Conservation (phyloP, 2,113 vertebrate species). For the Microtus montanus region DNA sequence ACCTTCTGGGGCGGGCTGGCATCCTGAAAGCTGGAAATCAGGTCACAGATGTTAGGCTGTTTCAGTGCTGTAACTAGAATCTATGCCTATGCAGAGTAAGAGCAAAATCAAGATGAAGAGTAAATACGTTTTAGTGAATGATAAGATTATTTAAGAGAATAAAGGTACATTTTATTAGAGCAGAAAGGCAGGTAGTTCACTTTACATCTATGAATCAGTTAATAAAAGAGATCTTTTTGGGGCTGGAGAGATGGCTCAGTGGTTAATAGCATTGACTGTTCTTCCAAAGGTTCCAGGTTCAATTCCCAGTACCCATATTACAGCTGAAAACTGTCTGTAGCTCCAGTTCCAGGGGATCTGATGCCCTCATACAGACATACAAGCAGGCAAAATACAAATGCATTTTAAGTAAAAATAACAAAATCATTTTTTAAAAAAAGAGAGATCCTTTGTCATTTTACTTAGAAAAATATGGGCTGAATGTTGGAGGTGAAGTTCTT, state of each 20-base stretch:
- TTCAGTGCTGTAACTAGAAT: constrained; percentile 63
- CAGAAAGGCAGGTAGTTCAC: constrained; percentile 27
- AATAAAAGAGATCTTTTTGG: neutral
- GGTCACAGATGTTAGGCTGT: constrained; percentile 64
- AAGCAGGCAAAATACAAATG: neutral
- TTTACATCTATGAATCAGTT: neutral
- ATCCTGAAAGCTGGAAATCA: constrained; percentile 90
- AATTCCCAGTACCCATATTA: neutral
- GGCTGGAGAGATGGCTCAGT: neutral
- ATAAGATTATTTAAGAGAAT: neutral
- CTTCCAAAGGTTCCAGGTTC: neutral
- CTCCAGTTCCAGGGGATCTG: neutral
- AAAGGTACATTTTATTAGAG: constrained; percentile 2
- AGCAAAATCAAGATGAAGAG: constrained; percentile 17
- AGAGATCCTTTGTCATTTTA: neutral
- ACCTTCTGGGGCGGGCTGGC: constrained; percentile 93
- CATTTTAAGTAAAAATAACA: neutral
- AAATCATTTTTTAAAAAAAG: neutral
- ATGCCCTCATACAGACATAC: neutral
- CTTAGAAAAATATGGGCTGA: neutral
- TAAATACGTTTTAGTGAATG: constrained; percentile 1
- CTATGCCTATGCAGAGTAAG: constrained; percentile 46
- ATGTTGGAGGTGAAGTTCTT: neutral
- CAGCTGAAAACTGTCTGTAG: neutral
- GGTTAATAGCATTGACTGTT: neutral